Conservation (phyloP, 2,113 vertebrate genomes). For the Prunella fulvescens region DNA sequence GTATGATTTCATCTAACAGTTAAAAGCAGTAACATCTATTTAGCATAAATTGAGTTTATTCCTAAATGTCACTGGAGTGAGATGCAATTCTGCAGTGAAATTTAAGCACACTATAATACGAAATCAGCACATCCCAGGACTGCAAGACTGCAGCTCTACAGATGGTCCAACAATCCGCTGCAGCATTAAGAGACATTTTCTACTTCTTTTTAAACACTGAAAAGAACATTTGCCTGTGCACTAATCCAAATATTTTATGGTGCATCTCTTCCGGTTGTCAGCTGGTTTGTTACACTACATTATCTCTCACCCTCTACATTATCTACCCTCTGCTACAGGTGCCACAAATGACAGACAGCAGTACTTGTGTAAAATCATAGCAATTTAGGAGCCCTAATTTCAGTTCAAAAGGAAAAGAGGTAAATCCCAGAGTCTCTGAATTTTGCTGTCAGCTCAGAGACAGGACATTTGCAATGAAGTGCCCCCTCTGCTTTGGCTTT, state of each 20-base stretch:
- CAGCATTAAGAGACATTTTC: background rate
- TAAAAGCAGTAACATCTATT: background rate
- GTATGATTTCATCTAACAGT: background rate
- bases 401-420: background rate
- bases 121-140: background rate
- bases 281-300: background rate
- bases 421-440: background rate
- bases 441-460: background rate
- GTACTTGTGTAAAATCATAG: background rate
- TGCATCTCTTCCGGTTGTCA: background rate
- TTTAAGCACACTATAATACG: background rate
- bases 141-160: background rate
- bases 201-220: background rate
- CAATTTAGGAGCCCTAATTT: background rate
- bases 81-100: background rate
- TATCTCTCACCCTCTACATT: background rate
- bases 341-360: background rate
- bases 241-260: background rate
- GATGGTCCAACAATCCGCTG: background rate
- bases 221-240: background rate
- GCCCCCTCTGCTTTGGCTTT: background rate
- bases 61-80: background rate
- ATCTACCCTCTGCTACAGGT: background rate
- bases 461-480: background rate
- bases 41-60: background rate